Conservation (phyloP, 2,113 vertebrate genomes). For the Gadus chalcogrammus region DNA sequence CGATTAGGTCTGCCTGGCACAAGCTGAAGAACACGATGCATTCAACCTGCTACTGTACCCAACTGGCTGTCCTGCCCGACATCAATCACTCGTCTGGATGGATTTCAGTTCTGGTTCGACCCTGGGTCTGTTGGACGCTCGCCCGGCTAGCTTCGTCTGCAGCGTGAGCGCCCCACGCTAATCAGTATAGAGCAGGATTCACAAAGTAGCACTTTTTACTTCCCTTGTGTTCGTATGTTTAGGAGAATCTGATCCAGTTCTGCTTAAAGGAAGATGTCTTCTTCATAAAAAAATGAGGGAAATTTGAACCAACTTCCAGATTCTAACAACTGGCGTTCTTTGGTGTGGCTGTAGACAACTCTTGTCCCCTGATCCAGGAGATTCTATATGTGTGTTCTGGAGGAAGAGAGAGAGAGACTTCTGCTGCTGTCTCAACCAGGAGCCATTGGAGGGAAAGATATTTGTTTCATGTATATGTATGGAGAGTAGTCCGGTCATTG, state of each 20-base stretch:
- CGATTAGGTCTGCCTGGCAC: constrained; percentile 52
- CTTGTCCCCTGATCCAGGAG: too few relatives aligned
- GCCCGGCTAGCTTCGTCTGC: constrained; percentile 52
- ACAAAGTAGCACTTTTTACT: constrained; percentile 61
- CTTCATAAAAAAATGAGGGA: constrained; percentile 50
- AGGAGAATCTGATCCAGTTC: constrained; percentile 59
- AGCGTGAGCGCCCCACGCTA: constrained; percentile 43
- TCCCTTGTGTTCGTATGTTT: constrained; percentile 60
- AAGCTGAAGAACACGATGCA: constrained; percentile 26
- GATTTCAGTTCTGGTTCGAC: constrained; percentile 64
- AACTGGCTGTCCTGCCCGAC: constrained; percentile 51
- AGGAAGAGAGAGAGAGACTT: too few relatives aligned
- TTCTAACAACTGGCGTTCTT: constrained; percentile 35
- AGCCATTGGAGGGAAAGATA: too few relatives aligned
- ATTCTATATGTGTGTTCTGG: too few relatives aligned
- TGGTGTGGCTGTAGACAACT: constrained; percentile 40
- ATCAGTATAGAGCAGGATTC: constrained; percentile 58
- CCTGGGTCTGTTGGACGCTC: constrained; percentile 42
- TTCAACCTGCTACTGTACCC: constrained; percentile 44
- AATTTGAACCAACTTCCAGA: constrained; percentile 64
- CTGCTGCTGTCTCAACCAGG: too few relatives aligned
- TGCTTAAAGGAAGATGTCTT: constrained; percentile 48
- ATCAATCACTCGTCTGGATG: constrained; percentile 58
- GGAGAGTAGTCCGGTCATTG: too few relatives aligned
- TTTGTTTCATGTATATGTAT: too few relatives aligned